Evolutionary conservation across 2,113 vertebrate species (phyloP).

Genomic region (Chloropsis cyanopogon): DNA sequence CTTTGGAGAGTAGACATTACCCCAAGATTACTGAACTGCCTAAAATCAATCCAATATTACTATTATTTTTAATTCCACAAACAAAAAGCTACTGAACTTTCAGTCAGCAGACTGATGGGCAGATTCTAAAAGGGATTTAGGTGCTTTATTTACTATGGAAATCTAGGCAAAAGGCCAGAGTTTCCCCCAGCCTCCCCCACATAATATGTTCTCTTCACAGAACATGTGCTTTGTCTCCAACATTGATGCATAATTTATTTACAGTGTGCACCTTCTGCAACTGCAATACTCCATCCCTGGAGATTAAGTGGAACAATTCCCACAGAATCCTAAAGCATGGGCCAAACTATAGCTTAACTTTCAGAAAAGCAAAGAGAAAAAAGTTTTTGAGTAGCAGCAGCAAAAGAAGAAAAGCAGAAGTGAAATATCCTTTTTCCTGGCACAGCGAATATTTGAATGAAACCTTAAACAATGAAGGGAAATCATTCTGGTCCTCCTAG

Average conservation of each 20-base stretch:
- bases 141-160: neutral
- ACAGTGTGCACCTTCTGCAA: neutral
- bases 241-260: neutral
- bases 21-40: neutral
- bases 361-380: neutral
- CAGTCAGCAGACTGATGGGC: neutral
- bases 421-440: slow-evolving; percentile 60
- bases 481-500: slow-evolving; percentile 58
- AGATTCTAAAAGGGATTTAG: neutral
- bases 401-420: slow-evolving; percentile 1
- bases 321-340: neutral
- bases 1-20: neutral
- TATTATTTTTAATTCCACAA: neutral
- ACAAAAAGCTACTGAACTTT: neutral
- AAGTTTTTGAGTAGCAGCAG: slow-evolving; percentile 7
- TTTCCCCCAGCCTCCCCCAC: neutral
- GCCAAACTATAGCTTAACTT: neutral
- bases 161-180: neutral
- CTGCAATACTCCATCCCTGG: neutral
- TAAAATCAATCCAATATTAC: neutral
- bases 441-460: slow-evolving; percentile 21
- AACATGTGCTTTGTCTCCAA: neutral
- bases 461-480: slow-evolving; percentile 70
- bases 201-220: neutral
- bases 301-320: slow-evolving; percentile 6